A percentile compares a stretch with the other conserved stretches of the same genome.
Conservation (phyloP, 1,140 invertebrate species). For the Leptinotarsa defecta region DNA sequence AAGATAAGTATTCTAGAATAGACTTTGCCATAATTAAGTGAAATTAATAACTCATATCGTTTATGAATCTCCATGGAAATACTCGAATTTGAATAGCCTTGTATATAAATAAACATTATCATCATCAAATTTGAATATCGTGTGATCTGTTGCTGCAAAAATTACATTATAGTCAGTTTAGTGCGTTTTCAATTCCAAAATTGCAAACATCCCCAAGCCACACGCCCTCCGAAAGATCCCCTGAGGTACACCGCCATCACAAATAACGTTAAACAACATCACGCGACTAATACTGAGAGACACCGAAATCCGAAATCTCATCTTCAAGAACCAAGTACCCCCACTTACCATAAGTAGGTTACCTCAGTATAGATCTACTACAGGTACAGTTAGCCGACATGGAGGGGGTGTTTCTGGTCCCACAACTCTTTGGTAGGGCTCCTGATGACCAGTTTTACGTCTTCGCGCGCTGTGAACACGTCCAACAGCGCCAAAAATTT, state of each 20-base stretch:
- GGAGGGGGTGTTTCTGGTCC: constrained; percentile 47
- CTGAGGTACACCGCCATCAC: neutral
- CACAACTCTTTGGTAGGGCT: constrained; percentile 47
- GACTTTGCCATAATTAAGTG: no score
- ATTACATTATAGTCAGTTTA: no score
- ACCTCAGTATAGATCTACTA: constrained; percentile 53
- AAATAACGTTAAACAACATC: neutral
- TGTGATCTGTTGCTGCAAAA: no score
- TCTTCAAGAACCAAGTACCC: constrained; percentile 36
- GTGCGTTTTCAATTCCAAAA: no score
- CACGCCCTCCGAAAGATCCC: no score
- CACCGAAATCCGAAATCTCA: constrained; percentile 36
- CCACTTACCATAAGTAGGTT: constrained; percentile 50
- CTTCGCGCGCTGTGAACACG: constrained; percentile 39
- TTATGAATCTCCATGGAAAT: no score
- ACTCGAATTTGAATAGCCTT: no score
- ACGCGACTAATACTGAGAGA: neutral
- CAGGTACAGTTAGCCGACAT: constrained; percentile 55
- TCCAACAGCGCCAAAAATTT: constrained; percentile 35
- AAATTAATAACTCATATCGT: no score
- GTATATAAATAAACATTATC: no score
- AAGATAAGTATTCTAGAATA: no score
- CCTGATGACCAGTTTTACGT: constrained; percentile 48
- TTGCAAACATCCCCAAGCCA: no score
- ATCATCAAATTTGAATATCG: no score